Base-by-base conservation (phyloP, 2,113 vertebrate genomes). In the Datnioides undecimradiatus region DNA sequence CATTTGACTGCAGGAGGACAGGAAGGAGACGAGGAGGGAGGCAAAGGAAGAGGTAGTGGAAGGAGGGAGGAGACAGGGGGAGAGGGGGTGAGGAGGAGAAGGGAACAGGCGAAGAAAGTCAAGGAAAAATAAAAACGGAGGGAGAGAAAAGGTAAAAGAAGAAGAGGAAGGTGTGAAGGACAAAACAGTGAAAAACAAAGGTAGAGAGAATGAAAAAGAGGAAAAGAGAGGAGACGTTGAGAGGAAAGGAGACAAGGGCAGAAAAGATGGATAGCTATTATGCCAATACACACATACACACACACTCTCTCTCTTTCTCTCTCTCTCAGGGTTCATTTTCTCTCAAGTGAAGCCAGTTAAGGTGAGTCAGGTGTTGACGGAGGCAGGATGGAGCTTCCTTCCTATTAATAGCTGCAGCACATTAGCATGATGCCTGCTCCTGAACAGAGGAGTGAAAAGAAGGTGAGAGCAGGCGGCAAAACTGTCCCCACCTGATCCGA, bases 401-500 rank as follows among this genome's bases (percentile, higher is more conserved):
- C 29, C 79, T 88, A 92, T 86, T 87, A 88, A 88, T 90, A 89
- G 76, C 79, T 31, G 64, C 49, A 68, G 62, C 65, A 65, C 71
- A 85, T 83, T 81, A 64, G 62, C 81, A 79, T 78, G 71, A 86
- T 51, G 16, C 49, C 10, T 1, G 48, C 54, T 81, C 46, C 49
- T 54, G 57, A 51, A 58, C 11, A 36, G 72, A 68, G 36, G 13
- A 78, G 52, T 17, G 54, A 41, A 51, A 5, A n/a, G 29, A 46
- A 82, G 58, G 51, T 33, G 76, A 65, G 29, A 65, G 51, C 38
- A 76, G 25, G 27, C 60, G 43, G 52, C 8, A 54, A 74, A 74
- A 69, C 36, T 19, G 46, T 63, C 84, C 57, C 66, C 60, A 66
- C 41, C 55, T 54, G 73, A 78, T 52, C 57, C 4, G 23, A 19